Evolutionary conservation across 2,797 vertebrate genomes (phyloP).

Genomic region (Falco cherrug): DNA sequence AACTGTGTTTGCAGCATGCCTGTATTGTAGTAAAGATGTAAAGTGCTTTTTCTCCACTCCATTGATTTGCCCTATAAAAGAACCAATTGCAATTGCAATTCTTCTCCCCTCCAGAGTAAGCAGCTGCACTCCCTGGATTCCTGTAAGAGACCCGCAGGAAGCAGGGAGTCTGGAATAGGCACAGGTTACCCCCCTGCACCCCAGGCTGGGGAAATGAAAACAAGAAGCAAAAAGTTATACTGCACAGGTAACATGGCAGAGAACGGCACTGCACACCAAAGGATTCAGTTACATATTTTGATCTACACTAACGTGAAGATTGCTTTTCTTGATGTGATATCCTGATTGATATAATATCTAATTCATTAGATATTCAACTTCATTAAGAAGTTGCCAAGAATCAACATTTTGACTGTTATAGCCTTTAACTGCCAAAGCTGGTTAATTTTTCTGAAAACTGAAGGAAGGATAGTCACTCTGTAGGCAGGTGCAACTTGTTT

Average conservation of each 20-base stretch:
- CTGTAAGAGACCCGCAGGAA: not conserved
- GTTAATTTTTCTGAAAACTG: not conserved
- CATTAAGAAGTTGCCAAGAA: constrained; percentile 17
- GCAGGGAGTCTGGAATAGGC: not conserved
- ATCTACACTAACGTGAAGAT: fast-evolving
- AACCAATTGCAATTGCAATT: not conserved
- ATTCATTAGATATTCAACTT: too few species aligned
- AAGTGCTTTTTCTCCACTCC: not conserved
- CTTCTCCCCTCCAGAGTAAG: not conserved
- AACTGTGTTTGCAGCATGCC: not conserved
- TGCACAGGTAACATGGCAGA: not conserved
- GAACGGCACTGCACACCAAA: fast-evolving
- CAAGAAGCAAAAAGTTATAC: too few species aligned
- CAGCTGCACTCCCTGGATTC: not conserved
- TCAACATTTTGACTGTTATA: constrained; percentile 9
- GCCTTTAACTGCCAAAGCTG: not conserved
- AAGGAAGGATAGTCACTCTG: not conserved
- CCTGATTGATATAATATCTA: not conserved
- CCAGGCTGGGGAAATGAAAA: not conserved
- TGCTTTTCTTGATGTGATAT: not conserved
- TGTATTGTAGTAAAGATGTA: not conserved
- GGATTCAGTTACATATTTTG: too few species aligned
- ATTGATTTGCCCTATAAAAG: not conserved
- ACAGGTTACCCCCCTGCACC: not conserved
- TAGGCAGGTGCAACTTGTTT: not conserved